Base-by-base conservation (phyloP, 2,888 invertebrate genomes). In the Drosophila ezoana region DNA sequence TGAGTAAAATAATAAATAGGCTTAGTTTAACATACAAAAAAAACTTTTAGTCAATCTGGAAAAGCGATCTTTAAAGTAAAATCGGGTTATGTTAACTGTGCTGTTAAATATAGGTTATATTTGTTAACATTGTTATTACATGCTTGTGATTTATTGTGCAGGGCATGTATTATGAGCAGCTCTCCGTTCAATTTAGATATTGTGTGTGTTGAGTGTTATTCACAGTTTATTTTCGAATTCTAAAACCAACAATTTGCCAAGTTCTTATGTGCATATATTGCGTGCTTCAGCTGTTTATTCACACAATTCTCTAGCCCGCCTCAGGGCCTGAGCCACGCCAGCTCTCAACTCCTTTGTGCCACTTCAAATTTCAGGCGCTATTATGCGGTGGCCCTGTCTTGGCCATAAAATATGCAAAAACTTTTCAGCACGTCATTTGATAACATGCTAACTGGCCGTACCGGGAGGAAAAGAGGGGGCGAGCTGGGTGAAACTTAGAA, bases 351-450 rank as follows among this genome's bases (percentile, higher is more conserved):
- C 18, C 23, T 40, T 54, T 40, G 8, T 33, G 14, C 33, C 16
- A 40, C 41, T 62, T 48, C 9, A 62, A 33, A 32, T 18, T 40
- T 44, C 11, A 5, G 35, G 35, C 8, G 18, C 32, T 10, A 40
- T 49, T 35, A n/a, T 49, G 49, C 28, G 28, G 28, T 38, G 37
- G 37, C 48, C 35, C 40, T 47, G 28, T 28, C 20, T 65, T 51
- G 37, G 28, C 23, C 8, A 59, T 67, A 51, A 41, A 41, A 68
- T 47, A 58, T 69, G 59, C 45, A 69, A 41, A 41, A 69, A 59
- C 41, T 38, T 67, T 57, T 67, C 23, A 49, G 47, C 41, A 47
- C 66, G 37, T 67, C 48, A 54, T 52, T 37, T 51, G 38, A 38
- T 44, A 68, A 44, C 49, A 52, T 11, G 44, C 35, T n/a, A 58